Evolutionary conservation across 2,888 invertebrate species (phyloP).

Genomic region (Cordilura impudica): DNA sequence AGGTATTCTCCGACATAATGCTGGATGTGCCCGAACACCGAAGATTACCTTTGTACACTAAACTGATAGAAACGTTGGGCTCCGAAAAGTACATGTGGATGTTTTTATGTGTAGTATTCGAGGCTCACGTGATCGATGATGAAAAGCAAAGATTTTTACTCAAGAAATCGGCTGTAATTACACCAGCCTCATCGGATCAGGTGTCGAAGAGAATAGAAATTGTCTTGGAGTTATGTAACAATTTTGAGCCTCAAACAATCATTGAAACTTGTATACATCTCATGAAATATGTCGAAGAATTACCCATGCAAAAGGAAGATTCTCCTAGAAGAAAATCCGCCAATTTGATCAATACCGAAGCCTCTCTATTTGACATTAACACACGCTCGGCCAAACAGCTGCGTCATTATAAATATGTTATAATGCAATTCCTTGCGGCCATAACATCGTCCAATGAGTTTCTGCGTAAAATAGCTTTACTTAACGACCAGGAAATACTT

Average conservation of each 20-base stretch:
- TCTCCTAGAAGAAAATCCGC: neutral
- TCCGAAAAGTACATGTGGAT: conserved; percentile 84
- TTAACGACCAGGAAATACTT: conserved; percentile 78
- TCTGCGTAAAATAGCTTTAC: conserved; percentile 82
- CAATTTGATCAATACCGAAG: conserved; percentile 72
- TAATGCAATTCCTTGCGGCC: conserved; percentile 85
- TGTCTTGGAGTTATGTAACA: conserved; percentile 82
- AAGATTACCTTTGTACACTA: conserved; percentile 87
- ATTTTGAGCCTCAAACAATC: conserved; percentile 83
- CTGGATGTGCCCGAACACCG: conserved; percentile 96
- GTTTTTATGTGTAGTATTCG: conserved; percentile 85
- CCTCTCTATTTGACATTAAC: conserved; percentile 82
- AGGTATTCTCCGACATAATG: conserved; percentile 94
- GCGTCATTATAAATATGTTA: conserved; percentile 89
- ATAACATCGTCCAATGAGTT: conserved; percentile 85
- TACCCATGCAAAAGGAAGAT: conserved; percentile 82
- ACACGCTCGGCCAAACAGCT: conserved; percentile 86
- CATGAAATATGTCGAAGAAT: conserved; percentile 81
- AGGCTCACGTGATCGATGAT: conserved; percentile 83
- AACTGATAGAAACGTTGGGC: conserved; percentile 86
- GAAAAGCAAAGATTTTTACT: conserved; percentile 78
- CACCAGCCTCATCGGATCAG: conserved; percentile 76
- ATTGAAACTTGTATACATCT: conserved; percentile 84
- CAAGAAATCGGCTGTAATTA: too few species aligned
- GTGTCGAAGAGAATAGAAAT: conserved; percentile 83